Evolutionary conservation across 2,113 vertebrate genomes (phyloP).

Genomic region (Crocuta crocuta): DNA sequence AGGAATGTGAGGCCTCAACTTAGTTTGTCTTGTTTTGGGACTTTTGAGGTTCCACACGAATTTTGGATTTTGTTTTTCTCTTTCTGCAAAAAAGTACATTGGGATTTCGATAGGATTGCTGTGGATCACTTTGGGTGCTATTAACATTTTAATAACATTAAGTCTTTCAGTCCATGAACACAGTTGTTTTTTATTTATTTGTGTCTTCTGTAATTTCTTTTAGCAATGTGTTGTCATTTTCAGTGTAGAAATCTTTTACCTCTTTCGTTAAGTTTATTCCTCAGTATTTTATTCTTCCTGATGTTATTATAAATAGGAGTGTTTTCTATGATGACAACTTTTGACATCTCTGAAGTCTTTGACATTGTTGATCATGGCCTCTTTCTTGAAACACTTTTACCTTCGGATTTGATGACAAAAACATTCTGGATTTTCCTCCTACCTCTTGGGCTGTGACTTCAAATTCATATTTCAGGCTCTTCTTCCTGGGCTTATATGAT

Average conservation of each 20-base stretch:
- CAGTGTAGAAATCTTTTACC: background rate
- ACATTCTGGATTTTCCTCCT: background rate
- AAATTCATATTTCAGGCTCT: background rate
- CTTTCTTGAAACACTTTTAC: background rate
- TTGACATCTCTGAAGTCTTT: background rate
- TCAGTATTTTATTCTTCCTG: background rate
- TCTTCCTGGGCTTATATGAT: background rate
- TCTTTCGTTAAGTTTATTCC: background rate
- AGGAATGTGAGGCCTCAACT: background rate
- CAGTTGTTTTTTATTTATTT: background rate
- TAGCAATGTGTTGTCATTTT: background rate
- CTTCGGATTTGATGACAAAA: background rate
- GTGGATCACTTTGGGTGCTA: background rate
- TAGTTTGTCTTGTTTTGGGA: background rate
- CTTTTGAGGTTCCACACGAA: background rate
- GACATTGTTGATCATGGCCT: background rate
- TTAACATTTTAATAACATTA: background rate
- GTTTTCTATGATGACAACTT: background rate
- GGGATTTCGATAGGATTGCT: background rate
- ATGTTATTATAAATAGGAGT: background rate
- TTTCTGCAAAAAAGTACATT: background rate
- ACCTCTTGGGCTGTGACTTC: background rate
- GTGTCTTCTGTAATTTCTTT: background rate
- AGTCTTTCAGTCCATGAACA: background rate
- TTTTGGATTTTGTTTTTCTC: background rate